phyloP scores from a whole-genome alignment of 2,888 invertebrate species.

The Acleris emargana region DNA sequence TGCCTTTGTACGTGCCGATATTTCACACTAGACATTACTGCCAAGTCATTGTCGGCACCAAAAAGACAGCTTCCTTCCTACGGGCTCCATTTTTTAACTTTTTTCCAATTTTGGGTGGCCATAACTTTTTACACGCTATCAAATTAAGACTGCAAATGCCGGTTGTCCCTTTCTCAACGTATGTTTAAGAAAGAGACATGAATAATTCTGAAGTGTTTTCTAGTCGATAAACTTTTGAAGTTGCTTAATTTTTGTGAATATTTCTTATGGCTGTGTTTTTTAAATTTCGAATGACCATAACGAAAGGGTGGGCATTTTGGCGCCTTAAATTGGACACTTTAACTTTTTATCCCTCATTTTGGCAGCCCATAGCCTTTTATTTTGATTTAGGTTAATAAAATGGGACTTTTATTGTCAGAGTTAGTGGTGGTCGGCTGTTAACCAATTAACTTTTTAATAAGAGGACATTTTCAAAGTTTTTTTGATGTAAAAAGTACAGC shows the following conservation, averaged over 20 bases:
- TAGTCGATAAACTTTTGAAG: conserved; percentile 43
- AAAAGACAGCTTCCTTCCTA: conserved; percentile 62
- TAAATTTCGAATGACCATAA: conserved; percentile 60
- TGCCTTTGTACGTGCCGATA: conserved; percentile 1
- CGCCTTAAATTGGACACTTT: conserved; percentile 61
- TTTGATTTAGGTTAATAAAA: conserved; percentile 56
- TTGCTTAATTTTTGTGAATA: conserved; percentile 58
- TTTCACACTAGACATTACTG: conserved; percentile 21
- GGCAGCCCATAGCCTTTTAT: conserved; percentile 52
- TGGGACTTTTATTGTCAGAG: conserved; percentile 40
- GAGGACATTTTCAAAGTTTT: background rate
- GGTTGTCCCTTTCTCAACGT: conserved; percentile 27
- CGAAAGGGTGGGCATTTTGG: conserved; percentile 70
- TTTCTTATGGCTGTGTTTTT: conserved; percentile 34
- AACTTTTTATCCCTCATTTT: conserved; percentile 51
- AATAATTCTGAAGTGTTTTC: conserved; percentile 19
- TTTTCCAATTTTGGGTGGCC: conserved; percentile 53
- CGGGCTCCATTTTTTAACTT: conserved; percentile 39
- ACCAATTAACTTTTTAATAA: conserved; percentile 27
- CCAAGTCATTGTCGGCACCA: conserved; percentile 65
- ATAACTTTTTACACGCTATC: conserved; percentile 42
- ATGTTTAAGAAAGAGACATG: conserved; percentile 35
- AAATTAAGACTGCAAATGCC: conserved; percentile 43
- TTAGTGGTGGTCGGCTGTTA: conserved; percentile 24
- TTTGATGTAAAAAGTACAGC: background rate